These are phyloP conservation scores for Zophobas atratus DNA, from an alignment of 1,140 invertebrate species.

Conservation along the genomic window DNA sequence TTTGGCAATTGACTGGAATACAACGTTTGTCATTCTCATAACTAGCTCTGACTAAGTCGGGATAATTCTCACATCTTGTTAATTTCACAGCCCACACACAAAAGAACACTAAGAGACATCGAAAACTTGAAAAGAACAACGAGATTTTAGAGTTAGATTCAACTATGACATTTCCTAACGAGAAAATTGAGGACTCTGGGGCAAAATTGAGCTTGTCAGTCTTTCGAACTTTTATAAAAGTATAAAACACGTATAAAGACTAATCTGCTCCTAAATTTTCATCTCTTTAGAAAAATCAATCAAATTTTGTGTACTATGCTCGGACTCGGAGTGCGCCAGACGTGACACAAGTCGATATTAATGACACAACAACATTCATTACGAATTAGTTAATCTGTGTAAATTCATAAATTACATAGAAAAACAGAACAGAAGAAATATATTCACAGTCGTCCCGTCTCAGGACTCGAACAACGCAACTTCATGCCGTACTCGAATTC, in stretches of 20 bases:
- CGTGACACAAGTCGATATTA: constrained; percentile 43
- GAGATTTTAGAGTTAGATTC: neutral
- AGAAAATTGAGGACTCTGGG: neutral
- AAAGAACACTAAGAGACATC: constrained; percentile 39
- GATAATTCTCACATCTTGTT: constrained; percentile 27
- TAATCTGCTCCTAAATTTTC: constrained; percentile 42
- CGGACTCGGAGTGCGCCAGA: constrained; percentile 29
- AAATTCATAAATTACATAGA: constrained; percentile 44
- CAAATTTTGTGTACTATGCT: constrained; percentile 31
- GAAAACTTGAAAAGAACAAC: constrained; percentile 23
- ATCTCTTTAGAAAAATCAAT: constrained; percentile 22
- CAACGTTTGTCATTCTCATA: constrained; percentile 1
- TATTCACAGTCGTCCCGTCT: constrained; percentile 20
- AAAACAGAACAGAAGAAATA: constrained; percentile 30
- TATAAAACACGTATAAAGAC: constrained; percentile 54
- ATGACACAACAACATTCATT: constrained; percentile 22
- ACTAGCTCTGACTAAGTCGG: constrained; percentile 9
- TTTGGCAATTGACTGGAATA: neutral
- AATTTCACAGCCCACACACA: constrained; percentile 49
- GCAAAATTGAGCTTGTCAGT: constrained; percentile 45
- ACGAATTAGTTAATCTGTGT: constrained; percentile 28
- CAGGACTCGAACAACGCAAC: constrained; percentile 35
- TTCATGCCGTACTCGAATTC: constrained; percentile 76
- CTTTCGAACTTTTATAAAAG: constrained; percentile 51
- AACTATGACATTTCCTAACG: neutral